Evolutionary conservation across 1,140 invertebrate genomes (phyloP), one percentile per base, ranked within the genome.

Genomic region (Bombus breviceps): DNA sequence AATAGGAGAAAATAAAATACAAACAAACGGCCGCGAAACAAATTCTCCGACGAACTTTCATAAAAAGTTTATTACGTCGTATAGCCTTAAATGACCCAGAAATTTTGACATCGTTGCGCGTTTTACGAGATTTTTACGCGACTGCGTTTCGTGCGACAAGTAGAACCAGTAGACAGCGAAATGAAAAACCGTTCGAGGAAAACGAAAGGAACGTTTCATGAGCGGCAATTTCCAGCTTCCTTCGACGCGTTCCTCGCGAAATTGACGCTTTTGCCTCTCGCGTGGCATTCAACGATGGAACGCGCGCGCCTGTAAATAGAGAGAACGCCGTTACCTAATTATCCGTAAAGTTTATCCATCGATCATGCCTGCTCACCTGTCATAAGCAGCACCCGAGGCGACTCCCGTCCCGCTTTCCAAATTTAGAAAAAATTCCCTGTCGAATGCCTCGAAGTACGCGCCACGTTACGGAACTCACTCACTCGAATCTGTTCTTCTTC

Each of bases 301-400:
- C 34, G 25, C 62, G 34, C 53, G 22, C 15, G 41, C 69, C 78
- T 74, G 28, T 81, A 81, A 85, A 85, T 81, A 81, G 78, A 34
- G 43, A 79, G 37, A 77, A 68, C 57, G 34, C 68, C 41, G 41
- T 59, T 79, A 74, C 41, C n/a, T 89, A 73, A 89, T 89, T 90
- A 66, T 57, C 82, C 62, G 78, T 85, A 47, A 90, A 90, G 89
- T 89, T 90, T 41, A 81, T 82, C 85, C 77, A 85, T 82, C 78
- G 62, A 90, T 90, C 78, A 84, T 87, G 53, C 78, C 43, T 37
- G 47, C 41, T 84, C 68, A 74, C 64, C 77, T 77, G 72, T 81
- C 78, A 66, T n/a, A 18, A 43, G 32, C 76, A 62, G 22, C 28
- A n/a, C 83, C 73, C 41, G 37, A n/a, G 53, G 47, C 39, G 72